Evolutionary conservation across 2,113 vertebrate genomes (phyloP), one percentile per base, ranked within the genome.

Genomic region (Chloropsis cyanopogon): DNA sequence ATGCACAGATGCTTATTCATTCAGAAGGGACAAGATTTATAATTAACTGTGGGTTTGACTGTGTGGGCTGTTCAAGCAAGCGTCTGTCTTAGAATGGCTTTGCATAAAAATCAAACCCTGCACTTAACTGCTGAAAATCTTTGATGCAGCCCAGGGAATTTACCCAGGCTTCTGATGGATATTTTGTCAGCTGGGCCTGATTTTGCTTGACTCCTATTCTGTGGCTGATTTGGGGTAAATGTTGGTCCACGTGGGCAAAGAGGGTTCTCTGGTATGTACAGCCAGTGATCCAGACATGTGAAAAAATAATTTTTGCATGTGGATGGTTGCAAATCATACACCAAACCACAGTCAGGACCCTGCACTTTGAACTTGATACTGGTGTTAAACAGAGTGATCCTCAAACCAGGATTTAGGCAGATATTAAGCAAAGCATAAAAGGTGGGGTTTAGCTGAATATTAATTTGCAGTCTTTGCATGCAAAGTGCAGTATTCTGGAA

Each of bases 1-100:
- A 92, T 88, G 88, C 78, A 61, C 88, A 93, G 86, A 73, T 80
- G 82, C 82, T 92, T 86, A 68, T 91, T 87, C 95, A 84, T 92
- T 96, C 88, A 60, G 76, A 39, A 84, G 82, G 91, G 84, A 82
- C 57, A 60, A 41, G 65, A 79, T 59, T 72, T 2, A 6, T 86
- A 95, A 95, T 96, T 94, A 96, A 87, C 44, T 7, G 54, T 6
- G 4, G 69, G 53, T 96, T 91, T 94, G 90, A 80, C 89, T 78
- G 83, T 33, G 83, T 84, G 64, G 88, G 79, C 63, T 81, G 79
- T 19, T 90, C 31, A 31, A 49, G 70, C 70, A 76, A 83, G 57
- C 0, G 3, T 88, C 85, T 93, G 82, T 71, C 87, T 95, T 54
- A 77, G 70, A 91, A 72, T 8, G 11, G 76, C 59, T 91, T 72